Evolutionary conservation across 2,888 invertebrate genomes (phyloP).

Genomic region (Acanthosoma haemorrhoidale): DNA sequence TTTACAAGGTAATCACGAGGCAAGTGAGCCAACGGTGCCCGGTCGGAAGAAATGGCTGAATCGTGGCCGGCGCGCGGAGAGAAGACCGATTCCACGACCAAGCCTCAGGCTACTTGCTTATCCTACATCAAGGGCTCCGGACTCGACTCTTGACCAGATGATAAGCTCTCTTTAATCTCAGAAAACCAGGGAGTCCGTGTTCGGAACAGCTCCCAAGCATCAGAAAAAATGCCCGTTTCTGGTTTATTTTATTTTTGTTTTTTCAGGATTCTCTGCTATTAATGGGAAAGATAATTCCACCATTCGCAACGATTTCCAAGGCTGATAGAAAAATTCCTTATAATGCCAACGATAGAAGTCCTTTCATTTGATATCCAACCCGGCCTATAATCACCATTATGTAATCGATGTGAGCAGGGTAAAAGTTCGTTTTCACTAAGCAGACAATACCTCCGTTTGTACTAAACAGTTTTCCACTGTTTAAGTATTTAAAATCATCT

Average conservation of each 20-base stretch:
- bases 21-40: too few relatives aligned
- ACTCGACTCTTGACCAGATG: background rate
- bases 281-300: background rate
- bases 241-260: too few relatives aligned
- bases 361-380: background rate
- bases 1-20: too few relatives aligned
- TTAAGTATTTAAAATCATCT: too few relatives aligned
- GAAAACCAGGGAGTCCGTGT: background rate
- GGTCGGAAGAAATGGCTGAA: too few relatives aligned
- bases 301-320: background rate
- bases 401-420: background rate
- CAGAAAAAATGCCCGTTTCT: background rate
- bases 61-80: too few relatives aligned
- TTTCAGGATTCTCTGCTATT: background rate
- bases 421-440: too few relatives aligned
- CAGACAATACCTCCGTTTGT: too few relatives aligned
- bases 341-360: background rate
- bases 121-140: background rate
- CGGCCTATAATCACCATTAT: background rate
- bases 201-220: background rate
- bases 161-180: background rate
- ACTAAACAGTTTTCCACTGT: too few relatives aligned
- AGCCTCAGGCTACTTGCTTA: background rate
- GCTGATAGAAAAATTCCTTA: background rate
- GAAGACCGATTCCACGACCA: too few relatives aligned